phyloP scores from a whole-genome alignment of 2,113 vertebrate genomes.

The Chaetorhynchus papuensis region DNA sequence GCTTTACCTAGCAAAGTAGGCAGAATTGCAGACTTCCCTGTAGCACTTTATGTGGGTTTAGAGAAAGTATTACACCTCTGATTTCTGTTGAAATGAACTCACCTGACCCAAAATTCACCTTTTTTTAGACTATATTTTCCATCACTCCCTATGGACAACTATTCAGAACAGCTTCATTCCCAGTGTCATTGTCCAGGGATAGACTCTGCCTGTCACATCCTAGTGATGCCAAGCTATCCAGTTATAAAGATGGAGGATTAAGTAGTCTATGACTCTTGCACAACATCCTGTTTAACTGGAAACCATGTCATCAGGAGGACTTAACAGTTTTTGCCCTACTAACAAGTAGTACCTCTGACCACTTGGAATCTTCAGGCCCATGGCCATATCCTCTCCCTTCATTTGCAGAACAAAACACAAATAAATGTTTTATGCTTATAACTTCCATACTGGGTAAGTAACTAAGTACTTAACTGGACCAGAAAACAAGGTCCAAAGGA shows the following conservation, averaged over 20 bases:
- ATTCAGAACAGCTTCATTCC: neutral
- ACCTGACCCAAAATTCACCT: neutral
- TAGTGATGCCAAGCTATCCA: neutral
- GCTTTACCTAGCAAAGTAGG: neutral
- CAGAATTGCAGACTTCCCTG: neutral
- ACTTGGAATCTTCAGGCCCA: neutral
- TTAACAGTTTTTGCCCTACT: neutral
- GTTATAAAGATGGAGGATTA: neutral
- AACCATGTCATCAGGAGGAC: neutral
- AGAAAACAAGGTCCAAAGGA: neutral
- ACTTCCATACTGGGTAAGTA: neutral
- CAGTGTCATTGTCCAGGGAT: rapidly evolving
- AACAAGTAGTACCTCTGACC: neutral
- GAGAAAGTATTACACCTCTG: neutral
- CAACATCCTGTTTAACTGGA: neutral
- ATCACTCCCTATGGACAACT: neutral
- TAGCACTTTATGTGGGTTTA: neutral
- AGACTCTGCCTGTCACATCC: neutral
- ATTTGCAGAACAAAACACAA: neutral
- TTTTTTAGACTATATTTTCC: neutral
- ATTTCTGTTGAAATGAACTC: neutral
- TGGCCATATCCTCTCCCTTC: no score
- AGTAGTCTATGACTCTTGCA: neutral
- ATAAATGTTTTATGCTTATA: neutral
- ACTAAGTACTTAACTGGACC: neutral